Percentiles rank a stretch among this genome's conserved stretches.
Conservation (phyloP, 2,797 vertebrate genomes). For the Falco biarmicus region DNA sequence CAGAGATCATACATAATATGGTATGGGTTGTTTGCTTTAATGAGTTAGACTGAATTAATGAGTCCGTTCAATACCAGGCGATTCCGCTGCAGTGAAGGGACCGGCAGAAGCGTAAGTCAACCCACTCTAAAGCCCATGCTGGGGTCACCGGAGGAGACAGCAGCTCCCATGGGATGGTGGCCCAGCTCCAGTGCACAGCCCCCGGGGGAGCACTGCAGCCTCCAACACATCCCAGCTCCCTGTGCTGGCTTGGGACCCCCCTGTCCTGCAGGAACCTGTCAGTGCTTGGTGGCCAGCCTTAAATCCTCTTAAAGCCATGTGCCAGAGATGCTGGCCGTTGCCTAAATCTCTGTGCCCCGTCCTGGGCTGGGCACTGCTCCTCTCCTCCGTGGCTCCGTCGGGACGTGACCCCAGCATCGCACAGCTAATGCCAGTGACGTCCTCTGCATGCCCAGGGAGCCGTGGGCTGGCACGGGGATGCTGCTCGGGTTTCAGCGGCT, state of each 20-base stretch:
- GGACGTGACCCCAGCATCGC: neutral
- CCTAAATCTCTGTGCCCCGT: neutral
- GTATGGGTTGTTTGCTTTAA: neutral
- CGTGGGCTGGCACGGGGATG: neutral
- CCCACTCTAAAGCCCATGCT: rapidly evolving
- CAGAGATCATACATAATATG: neutral
- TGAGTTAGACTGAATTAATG: neutral
- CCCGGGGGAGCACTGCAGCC: rapidly evolving
- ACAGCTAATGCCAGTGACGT: neutral
- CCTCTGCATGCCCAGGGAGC: neutral
- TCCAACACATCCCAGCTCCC: neutral
- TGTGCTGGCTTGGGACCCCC: rapidly evolving
- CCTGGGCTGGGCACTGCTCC: neutral
- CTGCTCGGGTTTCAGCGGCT: neutral
- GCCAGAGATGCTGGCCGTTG: neutral
- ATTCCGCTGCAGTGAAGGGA: neutral
- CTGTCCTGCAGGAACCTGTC: rapidly evolving
- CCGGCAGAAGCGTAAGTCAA: neutral
- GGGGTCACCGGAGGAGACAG: neutral
- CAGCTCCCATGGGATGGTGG: neutral
- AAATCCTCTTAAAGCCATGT: neutral
- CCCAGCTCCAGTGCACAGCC: rapidly evolving
- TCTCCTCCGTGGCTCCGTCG: neutral
- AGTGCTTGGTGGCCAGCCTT: neutral
- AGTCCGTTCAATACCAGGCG: neutral